Conservation (phyloP, 2,113 vertebrate genomes). For the Microtus montanus region DNA sequence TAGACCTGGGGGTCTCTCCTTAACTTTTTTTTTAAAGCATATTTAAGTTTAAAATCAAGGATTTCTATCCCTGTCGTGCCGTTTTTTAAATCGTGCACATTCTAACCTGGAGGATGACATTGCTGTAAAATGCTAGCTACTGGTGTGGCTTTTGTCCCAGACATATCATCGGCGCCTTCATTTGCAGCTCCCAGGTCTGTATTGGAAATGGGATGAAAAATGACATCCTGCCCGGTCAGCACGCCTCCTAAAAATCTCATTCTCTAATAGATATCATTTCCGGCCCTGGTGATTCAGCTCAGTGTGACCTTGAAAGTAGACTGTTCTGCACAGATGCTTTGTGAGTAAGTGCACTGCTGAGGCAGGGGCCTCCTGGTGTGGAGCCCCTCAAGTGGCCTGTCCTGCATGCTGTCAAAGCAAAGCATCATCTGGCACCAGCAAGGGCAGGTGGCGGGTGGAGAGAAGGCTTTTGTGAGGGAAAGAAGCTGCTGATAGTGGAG, state of each 20-base stretch:
- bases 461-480: not conserved
- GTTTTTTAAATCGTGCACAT: not conserved
- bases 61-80: not conserved
- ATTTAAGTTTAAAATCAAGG: not conserved
- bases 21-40: not conserved
- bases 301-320: slow-evolving; percentile 50
- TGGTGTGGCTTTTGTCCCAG: not conserved
- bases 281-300: slow-evolving; percentile 41
- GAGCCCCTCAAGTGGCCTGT: not conserved
- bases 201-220: not conserved
- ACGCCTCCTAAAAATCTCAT: slow-evolving; percentile 67
- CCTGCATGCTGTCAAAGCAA: not conserved
- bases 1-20: not conserved
- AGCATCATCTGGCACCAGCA: not conserved
- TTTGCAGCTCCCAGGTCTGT: not conserved
- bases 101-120: not conserved
- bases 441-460: not conserved
- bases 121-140: not conserved
- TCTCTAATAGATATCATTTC: slow-evolving; percentile 70
- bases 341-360: not conserved
- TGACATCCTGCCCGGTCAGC: slow-evolving; percentile 28
- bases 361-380: not conserved
- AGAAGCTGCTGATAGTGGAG: not conserved
- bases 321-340: slow-evolving; percentile 15
- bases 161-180: not conserved